phyloP scores from a whole-genome alignment of 2,888 invertebrate genomes.

The Temnothorax rugatulus region DNA sequence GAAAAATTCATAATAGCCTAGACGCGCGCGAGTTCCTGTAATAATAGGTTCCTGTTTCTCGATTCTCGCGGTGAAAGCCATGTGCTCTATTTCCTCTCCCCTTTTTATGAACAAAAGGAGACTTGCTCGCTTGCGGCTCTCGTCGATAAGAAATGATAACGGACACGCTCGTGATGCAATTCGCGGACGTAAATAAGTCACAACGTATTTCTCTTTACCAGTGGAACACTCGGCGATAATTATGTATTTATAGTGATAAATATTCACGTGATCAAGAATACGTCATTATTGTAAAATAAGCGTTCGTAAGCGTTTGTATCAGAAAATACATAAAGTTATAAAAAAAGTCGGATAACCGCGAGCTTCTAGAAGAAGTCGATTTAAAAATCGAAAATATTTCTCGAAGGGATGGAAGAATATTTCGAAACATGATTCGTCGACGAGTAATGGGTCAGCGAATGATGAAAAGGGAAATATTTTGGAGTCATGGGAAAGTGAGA shows the following conservation, averaged over 20 bases:
- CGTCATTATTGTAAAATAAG: neutral
- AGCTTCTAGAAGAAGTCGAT: neutral
- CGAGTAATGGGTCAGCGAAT: no score
- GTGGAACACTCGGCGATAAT: neutral
- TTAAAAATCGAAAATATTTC: neutral
- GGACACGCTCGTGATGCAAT: conserved; percentile 50
- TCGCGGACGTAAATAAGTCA: conserved; percentile 52
- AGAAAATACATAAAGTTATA: no score
- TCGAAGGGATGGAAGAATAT: neutral
- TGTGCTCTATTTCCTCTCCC: neutral
- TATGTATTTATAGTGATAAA: neutral
- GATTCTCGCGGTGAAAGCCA: neutral
- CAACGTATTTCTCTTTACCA: neutral
- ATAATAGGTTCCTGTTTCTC: neutral
- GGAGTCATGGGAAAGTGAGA: neutral
- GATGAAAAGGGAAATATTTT: neutral
- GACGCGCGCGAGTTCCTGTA: neutral
- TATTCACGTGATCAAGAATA: neutral
- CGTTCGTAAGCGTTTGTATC: neutral
- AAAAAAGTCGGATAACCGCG: neutral
- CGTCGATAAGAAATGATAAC: conserved; percentile 27
- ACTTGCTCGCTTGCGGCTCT: neutral
- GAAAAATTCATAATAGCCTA: neutral
- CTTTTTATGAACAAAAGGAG: neutral
- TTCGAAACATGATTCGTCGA: neutral